Evolutionary conservation across 2,888 invertebrate genomes (phyloP).

Genomic region (Mayetiola destructor): DNA sequence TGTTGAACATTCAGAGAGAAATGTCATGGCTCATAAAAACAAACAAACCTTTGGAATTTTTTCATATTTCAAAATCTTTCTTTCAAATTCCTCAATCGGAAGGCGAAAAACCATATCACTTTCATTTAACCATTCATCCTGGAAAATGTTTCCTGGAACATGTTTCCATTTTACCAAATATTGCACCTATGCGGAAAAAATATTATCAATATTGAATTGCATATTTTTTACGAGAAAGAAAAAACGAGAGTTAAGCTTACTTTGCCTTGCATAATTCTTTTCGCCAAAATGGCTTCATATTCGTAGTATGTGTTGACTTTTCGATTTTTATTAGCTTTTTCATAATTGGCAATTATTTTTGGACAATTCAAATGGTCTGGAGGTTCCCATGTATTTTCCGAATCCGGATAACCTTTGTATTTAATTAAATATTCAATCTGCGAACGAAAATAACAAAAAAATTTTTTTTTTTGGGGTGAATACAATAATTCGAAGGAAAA

Average conservation of each 20-base stretch:
- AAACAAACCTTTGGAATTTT: no score
- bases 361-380: background rate
- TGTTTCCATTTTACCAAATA: conserved; percentile 1
- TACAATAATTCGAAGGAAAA: background rate
- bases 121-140: background rate
- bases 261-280: background rate
- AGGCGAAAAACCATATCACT: background rate
- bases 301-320: background rate
- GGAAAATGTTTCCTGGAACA: background rate
- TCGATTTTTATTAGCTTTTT: background rate
- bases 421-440: background rate
- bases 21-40: background rate
- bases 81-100: background rate
- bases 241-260: background rate
- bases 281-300: background rate
- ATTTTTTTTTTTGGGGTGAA: no score
- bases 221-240: background rate
- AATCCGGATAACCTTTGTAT: conserved; percentile 5
- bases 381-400: conserved; percentile 8
- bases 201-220: background rate
- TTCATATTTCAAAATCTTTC: background rate
- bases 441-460: background rate
- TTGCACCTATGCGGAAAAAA: background rate
- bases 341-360: background rate
- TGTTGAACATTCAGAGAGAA: background rate